Evolutionary conservation across 2,113 vertebrate genomes (phyloP).

Genomic region (Orientallactaga bullata): DNA sequence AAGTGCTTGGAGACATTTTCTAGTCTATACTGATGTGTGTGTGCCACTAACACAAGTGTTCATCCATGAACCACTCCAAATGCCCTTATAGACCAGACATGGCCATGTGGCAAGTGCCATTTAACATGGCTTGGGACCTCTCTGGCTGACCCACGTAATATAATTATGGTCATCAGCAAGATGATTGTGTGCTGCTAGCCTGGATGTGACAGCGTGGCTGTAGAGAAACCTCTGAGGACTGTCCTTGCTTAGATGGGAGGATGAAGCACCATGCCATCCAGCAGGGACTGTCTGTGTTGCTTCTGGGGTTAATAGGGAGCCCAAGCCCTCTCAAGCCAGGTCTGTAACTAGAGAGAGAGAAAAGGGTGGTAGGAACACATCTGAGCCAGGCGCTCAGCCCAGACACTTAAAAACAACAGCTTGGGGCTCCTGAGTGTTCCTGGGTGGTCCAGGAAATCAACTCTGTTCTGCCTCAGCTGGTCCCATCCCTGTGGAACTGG

Average conservation of each 20-base stretch:
- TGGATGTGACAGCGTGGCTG: background rate
- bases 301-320: no score
- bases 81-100: background rate
- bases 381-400: rapidly evolving
- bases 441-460: background rate
- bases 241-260: background rate
- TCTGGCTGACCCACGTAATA: background rate
- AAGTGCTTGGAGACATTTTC: rapidly evolving
- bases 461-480: background rate
- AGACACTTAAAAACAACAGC: background rate
- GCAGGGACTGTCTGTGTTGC: background rate
- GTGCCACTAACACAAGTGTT: background rate
- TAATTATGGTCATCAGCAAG: background rate
- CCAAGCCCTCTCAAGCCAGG: background rate
- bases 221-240: no score
- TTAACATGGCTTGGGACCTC: rapidly evolving
- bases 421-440: background rate
- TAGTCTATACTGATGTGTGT: no score
- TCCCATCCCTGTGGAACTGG: background rate
- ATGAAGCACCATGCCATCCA: background rate
- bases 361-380: no score
- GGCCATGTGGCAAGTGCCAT: rapidly evolving
- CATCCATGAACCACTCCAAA: rapidly evolving
- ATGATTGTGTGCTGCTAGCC: no score
- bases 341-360: rapidly evolving